phyloP scores from a whole-genome alignment of 2,113 vertebrate species.

The Solenodon paradoxus region DNA sequence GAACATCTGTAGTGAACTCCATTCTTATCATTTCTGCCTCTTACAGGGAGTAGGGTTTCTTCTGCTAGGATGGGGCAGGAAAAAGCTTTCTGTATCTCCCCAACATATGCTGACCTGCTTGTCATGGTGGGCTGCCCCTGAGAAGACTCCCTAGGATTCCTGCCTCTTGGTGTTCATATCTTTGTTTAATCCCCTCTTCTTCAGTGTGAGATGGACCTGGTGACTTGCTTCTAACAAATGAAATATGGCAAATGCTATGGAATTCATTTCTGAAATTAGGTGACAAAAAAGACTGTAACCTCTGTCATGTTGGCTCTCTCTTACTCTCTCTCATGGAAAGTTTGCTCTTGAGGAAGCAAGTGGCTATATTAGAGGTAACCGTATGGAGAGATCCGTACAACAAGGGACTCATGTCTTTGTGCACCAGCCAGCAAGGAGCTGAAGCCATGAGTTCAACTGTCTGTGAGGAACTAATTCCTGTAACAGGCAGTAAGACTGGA shows the following conservation, averaged over 20 bases:
- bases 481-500: not conserved
- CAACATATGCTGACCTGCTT: not conserved
- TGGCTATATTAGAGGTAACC: accelerated
- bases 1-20: accelerated
- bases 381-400: not conserved
- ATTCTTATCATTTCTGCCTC: not conserved
- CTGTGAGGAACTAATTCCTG: not conserved
- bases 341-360: not conserved
- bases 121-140: not conserved
- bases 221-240: not conserved
- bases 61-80: not conserved
- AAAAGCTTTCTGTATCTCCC: accelerated
- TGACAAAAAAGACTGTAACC: not conserved
- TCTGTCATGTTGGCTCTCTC: not conserved
- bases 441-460: not conserved
- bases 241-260: not conserved
- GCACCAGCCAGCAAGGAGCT: not conserved
- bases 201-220: not conserved
- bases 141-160: not conserved
- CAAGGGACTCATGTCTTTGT: not conserved
- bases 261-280: not conserved
- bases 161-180: no score
- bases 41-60: not conserved
- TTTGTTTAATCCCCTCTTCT: no score
- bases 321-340: not conserved